Evolutionary conservation across 2,797 vertebrate genomes (phyloP), one percentile per base, ranked within the genome.

Genomic region (Cryptoblepharus egeriae): DNA sequence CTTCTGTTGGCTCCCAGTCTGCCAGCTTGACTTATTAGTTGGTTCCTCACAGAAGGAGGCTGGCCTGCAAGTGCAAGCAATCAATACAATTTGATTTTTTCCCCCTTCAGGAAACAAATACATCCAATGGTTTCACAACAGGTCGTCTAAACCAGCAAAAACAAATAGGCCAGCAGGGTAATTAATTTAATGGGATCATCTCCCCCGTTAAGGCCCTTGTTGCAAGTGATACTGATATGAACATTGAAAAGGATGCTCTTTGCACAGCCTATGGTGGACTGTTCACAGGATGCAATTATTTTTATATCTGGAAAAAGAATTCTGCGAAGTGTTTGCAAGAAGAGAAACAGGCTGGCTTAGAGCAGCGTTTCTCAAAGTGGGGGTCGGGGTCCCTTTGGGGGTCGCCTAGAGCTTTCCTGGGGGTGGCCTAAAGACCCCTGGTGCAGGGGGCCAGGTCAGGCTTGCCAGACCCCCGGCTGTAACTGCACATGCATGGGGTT

Each of bases 31-130:
- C n/a, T n/a, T 74, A 85, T 80, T 85, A 75, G 85, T 88, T 87
- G 45, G 52, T 86, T 84, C 88, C 67, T 45, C 70, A 68, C 68
- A 86, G 28, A 37, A 49, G 64, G 68, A 78, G 1, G 13, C 24
- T 82, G 2, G 0, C 67, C 84, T 85, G 39, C 20, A 90, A 89
- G 58, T 49, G 60, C 5, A 80, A 60, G 85, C 81, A 68, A 91
- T 90, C 85, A 85, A 87, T 88, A 87, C 13, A 82, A 80, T 91
- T 82, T 87, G 82, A 75, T 85, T 91, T 74, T 28, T 85, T 84
- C 84, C 78, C 37, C 80, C 81, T 82, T 63, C 60, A 76, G 86
- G 79, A 82, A 76, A 81, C 67, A 72, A 74, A 55, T 82, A 73
- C 9, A 84, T 60, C 55, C 2, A 0, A 85, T 28, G 74, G 28